These are phyloP conservation scores for Leptinotarsa lineolata DNA, from an alignment of 1,140 invertebrate species.

Conservation along the genomic window DNA sequence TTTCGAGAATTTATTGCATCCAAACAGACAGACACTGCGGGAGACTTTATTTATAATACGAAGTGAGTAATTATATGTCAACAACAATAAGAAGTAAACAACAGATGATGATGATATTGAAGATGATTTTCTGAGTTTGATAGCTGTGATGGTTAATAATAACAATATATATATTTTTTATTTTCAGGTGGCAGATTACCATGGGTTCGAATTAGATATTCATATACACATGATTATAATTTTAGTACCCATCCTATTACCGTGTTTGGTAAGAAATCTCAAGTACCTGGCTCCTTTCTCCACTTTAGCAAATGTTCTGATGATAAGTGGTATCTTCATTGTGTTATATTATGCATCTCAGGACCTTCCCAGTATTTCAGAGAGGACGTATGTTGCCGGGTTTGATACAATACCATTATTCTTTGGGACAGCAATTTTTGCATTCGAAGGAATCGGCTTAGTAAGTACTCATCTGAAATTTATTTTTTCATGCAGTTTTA, in stretches of 20 bases:
- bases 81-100: no score
- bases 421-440: conserved; percentile 78
- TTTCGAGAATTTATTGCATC: no score
- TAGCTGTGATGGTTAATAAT: no score
- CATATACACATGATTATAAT: conserved; percentile 72
- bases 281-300: conserved; percentile 75
- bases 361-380: conserved; percentile 62
- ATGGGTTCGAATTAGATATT: conserved; percentile 64
- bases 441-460: conserved; percentile 78
- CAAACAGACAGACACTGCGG: no score
- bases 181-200: conserved; percentile 67
- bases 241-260: conserved; percentile 71
- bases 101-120: no score
- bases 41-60: no score
- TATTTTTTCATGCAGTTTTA: not conserved
- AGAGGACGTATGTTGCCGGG: conserved; percentile 57
- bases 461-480: conserved; percentile 54
- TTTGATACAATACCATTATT: conserved; percentile 64
- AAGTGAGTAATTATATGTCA: no score
- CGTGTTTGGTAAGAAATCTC: conserved; percentile 75
- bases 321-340: conserved; percentile 67
- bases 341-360: conserved; percentile 73
- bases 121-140: no score
- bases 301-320: conserved; percentile 70
- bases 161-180: not conserved